These are phyloP conservation scores for Porites rus DNA, from an alignment of 92 coral and sea anemone genomes.

Conservation along the genomic window DNA sequence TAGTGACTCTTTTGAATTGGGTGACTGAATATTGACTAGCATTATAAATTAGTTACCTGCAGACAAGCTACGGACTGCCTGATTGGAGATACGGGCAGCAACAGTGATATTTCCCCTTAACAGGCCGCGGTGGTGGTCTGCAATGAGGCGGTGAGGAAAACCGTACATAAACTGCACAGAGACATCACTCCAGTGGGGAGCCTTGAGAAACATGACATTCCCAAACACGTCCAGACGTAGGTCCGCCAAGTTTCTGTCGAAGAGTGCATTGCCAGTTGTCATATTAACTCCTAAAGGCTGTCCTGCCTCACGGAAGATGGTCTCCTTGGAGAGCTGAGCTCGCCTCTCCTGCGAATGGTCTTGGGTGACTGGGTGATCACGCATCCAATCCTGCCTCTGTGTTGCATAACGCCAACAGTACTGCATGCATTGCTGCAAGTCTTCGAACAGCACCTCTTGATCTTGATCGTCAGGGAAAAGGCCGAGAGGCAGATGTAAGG, in stretches of 20 bases:
- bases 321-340: too few species aligned
- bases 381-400: background rate
- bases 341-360: too few species aligned
- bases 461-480: background rate
- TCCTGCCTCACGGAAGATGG: too few species aligned
- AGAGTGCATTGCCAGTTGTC: too few species aligned
- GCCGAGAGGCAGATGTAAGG: background rate
- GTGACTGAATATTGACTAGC: too few species aligned
- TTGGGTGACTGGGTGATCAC: too few species aligned
- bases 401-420: background rate
- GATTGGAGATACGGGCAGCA: constrained; percentile 13
- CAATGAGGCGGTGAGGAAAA: constrained; percentile 11
- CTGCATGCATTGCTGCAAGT: background rate
- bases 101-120: background rate
- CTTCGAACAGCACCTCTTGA: background rate
- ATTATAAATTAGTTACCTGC: too few species aligned
- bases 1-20: too few species aligned
- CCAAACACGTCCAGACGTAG: background rate
- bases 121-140: background rate
- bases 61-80: too few species aligned
- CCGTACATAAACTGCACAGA: constrained; percentile 3
- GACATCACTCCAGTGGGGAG: constrained; percentile 10
- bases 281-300: too few species aligned
- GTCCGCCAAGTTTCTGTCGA: background rate
- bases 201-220: background rate